Evolutionary conservation across 2,797 vertebrate genomes (phyloP).

Genomic region (Capromys pilorides): DNA sequence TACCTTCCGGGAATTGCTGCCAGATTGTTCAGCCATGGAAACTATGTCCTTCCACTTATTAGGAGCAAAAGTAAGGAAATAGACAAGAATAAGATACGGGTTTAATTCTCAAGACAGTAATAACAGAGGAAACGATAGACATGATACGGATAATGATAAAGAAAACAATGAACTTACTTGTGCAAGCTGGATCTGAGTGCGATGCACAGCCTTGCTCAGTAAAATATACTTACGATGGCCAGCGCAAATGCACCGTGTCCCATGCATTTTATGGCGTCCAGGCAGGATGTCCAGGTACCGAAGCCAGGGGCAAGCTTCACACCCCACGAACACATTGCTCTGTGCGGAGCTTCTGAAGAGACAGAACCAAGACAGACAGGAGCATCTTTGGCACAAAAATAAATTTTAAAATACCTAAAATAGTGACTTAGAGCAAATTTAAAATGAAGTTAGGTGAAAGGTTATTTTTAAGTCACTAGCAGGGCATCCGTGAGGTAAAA

Average conservation of each 20-base stretch:
- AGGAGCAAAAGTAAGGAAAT: neutral
- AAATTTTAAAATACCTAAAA: slow-evolving; percentile 2
- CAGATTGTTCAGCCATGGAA: neutral
- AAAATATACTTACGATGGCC: neutral
- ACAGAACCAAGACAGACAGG: neutral
- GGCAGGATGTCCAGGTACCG: neutral
- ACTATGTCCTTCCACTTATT: neutral
- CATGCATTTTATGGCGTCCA: no score
- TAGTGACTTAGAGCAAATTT: neutral
- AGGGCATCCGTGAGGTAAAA: neutral
- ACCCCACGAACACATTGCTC: neutral
- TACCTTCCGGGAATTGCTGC: neutral
- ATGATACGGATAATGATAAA: neutral
- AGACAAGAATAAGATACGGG: neutral
- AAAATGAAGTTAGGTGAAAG: neutral
- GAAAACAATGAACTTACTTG: neutral
- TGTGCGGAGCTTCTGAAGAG: neutral
- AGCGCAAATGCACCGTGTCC: neutral
- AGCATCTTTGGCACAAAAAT: neutral
- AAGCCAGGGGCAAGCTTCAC: neutral
- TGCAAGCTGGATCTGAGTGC: neutral
- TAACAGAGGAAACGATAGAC: slow-evolving; percentile 2
- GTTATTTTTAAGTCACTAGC: neutral
- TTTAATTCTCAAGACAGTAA: neutral
- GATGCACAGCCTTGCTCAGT: neutral